A percentile compares a stretch with the other conserved stretches of the same genome.
phyloP scores from a whole-genome alignment of 2,888 invertebrate species.

The Belgica antarctica region DNA sequence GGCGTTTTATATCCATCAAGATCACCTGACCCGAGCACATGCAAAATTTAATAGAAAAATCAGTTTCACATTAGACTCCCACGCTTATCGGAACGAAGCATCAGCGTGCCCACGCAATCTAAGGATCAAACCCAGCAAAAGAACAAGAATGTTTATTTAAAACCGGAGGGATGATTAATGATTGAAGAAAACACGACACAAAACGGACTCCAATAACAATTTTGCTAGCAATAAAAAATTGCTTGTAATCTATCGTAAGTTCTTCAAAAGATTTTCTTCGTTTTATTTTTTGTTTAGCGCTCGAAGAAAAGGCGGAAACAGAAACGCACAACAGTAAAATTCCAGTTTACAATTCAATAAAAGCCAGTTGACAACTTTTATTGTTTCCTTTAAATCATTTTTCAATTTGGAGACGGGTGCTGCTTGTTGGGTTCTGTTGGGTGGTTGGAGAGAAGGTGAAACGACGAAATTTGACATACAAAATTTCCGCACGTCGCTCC shows the following conservation, averaged over 20 bases:
- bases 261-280: not conserved
- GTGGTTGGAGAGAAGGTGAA: not conserved
- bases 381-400: slow-evolving; percentile 26
- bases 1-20: too few species aligned
- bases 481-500: slow-evolving; percentile 7
- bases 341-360: slow-evolving; percentile 32
- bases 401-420: slow-evolving; percentile 18
- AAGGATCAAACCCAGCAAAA: too few species aligned
- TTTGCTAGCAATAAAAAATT: slow-evolving; percentile 17
- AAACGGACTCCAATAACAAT: slow-evolving; percentile 26
- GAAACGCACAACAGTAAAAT: slow-evolving; percentile 10
- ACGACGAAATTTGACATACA: not conserved
- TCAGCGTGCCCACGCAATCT: too few species aligned
- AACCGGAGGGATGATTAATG: slow-evolving; percentile 35
- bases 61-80: too few species aligned
- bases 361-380: slow-evolving; percentile 25
- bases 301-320: not conserved
- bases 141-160: slow-evolving; percentile 2
- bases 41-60: too few species aligned
- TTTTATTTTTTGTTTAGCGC: not conserved
- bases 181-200: slow-evolving; percentile 15
- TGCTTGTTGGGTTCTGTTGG: too few species aligned
- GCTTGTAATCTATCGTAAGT: slow-evolving; percentile 36
- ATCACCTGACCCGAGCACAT: too few species aligned
- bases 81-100: too few species aligned